Conservation (phyloP, 1,140 invertebrate genomes). For the Dufourea novaeangliae region DNA sequence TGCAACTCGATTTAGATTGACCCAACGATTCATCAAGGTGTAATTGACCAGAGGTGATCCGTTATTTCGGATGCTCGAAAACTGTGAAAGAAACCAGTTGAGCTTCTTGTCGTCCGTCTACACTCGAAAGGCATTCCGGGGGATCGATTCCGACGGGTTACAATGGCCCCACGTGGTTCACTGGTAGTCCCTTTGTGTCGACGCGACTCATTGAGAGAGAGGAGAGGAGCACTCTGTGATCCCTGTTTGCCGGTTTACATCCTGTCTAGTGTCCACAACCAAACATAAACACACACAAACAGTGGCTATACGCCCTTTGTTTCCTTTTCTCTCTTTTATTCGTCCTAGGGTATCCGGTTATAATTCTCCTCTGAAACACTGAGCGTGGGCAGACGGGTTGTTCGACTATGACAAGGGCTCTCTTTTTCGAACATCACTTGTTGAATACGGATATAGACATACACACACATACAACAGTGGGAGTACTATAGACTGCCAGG, state of each 20-base stretch:
- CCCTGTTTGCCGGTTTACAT: neutral
- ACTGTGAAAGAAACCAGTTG: too few relatives aligned
- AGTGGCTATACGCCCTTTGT: too few relatives aligned
- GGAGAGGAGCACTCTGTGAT: neutral
- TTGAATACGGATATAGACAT: slow-evolving; percentile 35
- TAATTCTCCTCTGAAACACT: neutral
- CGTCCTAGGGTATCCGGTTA: too few relatives aligned
- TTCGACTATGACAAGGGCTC: slow-evolving; percentile 22
- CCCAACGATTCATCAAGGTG: too few relatives aligned
- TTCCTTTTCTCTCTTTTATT: neutral
- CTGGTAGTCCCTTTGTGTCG: neutral
- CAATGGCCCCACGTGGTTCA: slow-evolving; percentile 3
- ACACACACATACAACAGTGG: too few relatives aligned
- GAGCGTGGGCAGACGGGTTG: neutral
- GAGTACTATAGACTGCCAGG: slow-evolving; percentile 25
- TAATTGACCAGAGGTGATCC: too few relatives aligned
- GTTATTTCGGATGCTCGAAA: too few relatives aligned
- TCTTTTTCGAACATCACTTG: slow-evolving; percentile 47
- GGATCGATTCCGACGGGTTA: neutral
- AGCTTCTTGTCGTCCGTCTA: too few relatives aligned
- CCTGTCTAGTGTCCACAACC: too few relatives aligned
- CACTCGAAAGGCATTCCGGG: too few relatives aligned
- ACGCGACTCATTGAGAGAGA: neutral
- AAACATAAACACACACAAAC: too few relatives aligned
- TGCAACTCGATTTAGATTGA: too few relatives aligned